These are phyloP conservation scores for Conus ventricosus DNA, from an alignment of 1,140 invertebrate genomes.

Conservation along the genomic window DNA sequence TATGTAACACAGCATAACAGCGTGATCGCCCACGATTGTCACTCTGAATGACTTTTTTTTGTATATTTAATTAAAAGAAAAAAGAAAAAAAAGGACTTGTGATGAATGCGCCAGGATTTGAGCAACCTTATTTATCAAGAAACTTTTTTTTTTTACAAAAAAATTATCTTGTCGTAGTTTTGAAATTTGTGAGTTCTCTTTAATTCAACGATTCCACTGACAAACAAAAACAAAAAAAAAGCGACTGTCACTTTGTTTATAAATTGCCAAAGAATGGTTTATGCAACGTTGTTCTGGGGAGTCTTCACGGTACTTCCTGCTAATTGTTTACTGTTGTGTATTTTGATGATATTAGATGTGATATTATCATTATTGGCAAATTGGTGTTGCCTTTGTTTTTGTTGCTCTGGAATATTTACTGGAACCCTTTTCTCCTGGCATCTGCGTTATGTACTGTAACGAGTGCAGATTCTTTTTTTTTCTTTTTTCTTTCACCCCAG, in stretches of 20 bases:
- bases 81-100: background rate
- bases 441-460: background rate
- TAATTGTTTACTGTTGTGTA: background rate
- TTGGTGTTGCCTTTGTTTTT: conserved; percentile 22
- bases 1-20: background rate
- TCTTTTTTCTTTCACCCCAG: background rate
- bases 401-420: conserved; percentile 28
- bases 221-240: background rate
- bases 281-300: background rate
- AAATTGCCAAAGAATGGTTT: conserved; percentile 5
- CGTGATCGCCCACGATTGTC: too few relatives aligned
- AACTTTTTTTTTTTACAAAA: background rate
- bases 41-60: background rate
- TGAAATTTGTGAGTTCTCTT: background rate
- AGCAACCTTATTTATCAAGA: background rate
- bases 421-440: background rate
- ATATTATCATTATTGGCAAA: conserved; percentile 27
- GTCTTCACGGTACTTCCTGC: background rate
- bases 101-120: background rate
- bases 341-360: background rate
- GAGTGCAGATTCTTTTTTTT: background rate
- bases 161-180: background rate
- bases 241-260: background rate
- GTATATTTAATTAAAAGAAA: background rate
- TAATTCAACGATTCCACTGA: background rate